These are phyloP conservation scores for Pharmacophagus antenor DNA, from an alignment of 2,888 invertebrate species.

Conservation along the genomic window DNA sequence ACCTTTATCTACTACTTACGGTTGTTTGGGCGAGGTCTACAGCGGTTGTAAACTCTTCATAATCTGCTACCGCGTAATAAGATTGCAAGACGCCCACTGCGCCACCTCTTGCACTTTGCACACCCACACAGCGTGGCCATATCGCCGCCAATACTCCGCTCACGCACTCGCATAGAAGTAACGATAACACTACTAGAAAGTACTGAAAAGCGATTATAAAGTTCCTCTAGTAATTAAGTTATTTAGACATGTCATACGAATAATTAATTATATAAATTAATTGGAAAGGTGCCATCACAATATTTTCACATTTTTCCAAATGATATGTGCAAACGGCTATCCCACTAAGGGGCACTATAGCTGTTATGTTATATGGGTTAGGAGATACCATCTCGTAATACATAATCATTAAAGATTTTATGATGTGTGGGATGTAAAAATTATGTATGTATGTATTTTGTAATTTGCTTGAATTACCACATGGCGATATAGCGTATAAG, in stretches of 20 bases:
- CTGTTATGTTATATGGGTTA: too few species aligned
- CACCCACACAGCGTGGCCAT: constrained; percentile 89
- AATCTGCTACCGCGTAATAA: constrained; percentile 88
- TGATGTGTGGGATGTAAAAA: too few species aligned
- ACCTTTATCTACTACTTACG: constrained; percentile 38
- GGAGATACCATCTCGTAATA: too few species aligned
- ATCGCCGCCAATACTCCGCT: constrained; percentile 85
- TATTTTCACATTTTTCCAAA: too few species aligned
- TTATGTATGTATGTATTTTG: too few species aligned
- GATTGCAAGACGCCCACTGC: constrained; percentile 86
- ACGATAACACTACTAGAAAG: constrained; percentile 84
- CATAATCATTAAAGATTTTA: too few species aligned
- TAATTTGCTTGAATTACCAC: too few species aligned
- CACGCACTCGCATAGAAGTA: constrained; percentile 86
- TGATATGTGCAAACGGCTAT: too few species aligned
- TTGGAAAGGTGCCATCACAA: too few species aligned
- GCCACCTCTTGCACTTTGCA: constrained; percentile 84
- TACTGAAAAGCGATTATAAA: constrained; percentile 73
- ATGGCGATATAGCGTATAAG: too few species aligned
- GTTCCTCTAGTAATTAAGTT: background rate
- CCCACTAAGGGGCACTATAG: too few species aligned
- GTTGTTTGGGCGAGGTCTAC: constrained; percentile 88
- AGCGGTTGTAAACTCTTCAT: constrained; percentile 88
- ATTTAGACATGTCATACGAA: background rate
- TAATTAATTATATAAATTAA: background rate